phyloP scores from a whole-genome alignment of 2,113 vertebrate species.

The Atlantisia rogersi region DNA sequence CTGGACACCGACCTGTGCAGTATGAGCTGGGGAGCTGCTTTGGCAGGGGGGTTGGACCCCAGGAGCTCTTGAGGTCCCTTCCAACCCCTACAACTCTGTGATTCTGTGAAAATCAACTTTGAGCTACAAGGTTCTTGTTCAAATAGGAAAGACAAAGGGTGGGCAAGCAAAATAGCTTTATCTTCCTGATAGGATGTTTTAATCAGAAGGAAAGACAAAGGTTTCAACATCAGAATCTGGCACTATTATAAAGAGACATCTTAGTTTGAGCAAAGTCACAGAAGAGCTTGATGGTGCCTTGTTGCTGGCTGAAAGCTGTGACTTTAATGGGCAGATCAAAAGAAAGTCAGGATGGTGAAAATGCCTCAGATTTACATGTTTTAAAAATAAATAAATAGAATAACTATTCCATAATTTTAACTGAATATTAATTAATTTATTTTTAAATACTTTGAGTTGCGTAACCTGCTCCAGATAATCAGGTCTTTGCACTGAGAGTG shows the following conservation, averaged over 20 bases:
- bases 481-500: background rate
- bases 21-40: too few species aligned
- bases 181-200: background rate
- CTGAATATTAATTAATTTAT: background rate
- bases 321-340: background rate
- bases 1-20: too few species aligned
- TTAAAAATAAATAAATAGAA: too few species aligned
- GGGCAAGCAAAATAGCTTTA: background rate
- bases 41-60: too few species aligned
- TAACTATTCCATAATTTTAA: background rate
- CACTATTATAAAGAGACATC: background rate
- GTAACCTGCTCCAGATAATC: background rate
- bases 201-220: background rate
- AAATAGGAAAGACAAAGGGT: background rate
- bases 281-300: background rate
- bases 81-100: too few species aligned
- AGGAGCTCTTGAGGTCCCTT: too few species aligned
- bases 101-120: background rate
- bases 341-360: background rate
- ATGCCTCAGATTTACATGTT: rapidly evolving
- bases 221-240: background rate
- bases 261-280: background rate
- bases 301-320: background rate
- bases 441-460: background rate
- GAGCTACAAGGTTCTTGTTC: background rate